These are phyloP conservation scores for Gallinago paraguaiae DNA, from an alignment of 2,113 vertebrate species.

Conservation along the genomic window DNA sequence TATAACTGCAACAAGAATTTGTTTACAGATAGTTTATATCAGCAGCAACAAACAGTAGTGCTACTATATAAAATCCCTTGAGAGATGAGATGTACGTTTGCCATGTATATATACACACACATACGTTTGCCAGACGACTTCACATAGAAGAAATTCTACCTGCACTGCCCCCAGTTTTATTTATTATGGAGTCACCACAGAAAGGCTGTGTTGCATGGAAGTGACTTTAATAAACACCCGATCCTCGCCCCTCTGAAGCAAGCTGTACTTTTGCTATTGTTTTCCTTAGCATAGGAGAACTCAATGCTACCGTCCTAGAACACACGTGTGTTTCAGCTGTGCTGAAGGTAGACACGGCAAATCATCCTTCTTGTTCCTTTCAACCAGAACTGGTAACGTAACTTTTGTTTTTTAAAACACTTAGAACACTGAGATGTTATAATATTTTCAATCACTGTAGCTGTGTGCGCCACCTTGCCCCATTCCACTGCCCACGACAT, in stretches of 20 bases:
- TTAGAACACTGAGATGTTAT: not conserved
- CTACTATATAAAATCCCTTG: not conserved
- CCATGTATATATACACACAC: not conserved
- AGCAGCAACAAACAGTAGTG: not conserved
- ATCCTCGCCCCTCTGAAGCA: not conserved
- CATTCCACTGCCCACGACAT: not conserved
- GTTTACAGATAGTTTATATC: not conserved
- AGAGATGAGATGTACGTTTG: not conserved
- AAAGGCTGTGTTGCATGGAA: not conserved
- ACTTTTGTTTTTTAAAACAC: not conserved
- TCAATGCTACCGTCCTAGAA: not conserved
- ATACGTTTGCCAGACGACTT: not conserved
- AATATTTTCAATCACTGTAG: not conserved
- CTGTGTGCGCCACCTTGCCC: not conserved
- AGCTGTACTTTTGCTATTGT: not conserved
- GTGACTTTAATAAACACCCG: not conserved
- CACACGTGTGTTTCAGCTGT: not conserved
- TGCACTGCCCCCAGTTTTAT: not conserved
- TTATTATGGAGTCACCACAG: not conserved
- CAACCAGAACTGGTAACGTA: not conserved
- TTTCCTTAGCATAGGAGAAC: not conserved
- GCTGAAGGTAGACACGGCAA: not conserved
- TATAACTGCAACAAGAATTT: not conserved
- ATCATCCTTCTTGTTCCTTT: not conserved
- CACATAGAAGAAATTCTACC: not conserved